Evolutionary conservation across 2,797 vertebrate genomes (phyloP).

Genomic region (Telmatherina bonti): DNA sequence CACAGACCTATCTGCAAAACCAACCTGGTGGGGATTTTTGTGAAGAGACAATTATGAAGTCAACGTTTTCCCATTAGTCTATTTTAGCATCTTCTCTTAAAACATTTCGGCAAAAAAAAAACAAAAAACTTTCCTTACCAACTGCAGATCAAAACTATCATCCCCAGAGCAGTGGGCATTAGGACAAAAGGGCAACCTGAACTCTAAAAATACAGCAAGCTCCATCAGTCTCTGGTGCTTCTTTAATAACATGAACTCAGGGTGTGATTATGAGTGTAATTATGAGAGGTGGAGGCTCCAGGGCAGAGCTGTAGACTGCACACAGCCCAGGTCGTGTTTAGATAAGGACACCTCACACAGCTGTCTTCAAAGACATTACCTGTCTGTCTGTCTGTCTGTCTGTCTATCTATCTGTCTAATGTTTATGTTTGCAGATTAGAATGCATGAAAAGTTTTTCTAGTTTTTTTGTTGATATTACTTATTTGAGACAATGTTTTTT

Average conservation of each 20-base stretch:
- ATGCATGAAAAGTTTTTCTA: too few species aligned
- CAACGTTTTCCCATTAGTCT: background rate
- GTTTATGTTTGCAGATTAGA: too few species aligned
- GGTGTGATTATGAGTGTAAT: slow-evolving; percentile 54
- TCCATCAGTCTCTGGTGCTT: slow-evolving; percentile 39
- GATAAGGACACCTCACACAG: slow-evolving; percentile 14
- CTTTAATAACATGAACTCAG: slow-evolving; percentile 54
- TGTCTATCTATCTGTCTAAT: background rate
- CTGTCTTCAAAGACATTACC: background rate
- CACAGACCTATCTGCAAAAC: slow-evolving; percentile 8
- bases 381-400: background rate
- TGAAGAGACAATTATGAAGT: background rate
- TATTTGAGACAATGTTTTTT: too few species aligned
- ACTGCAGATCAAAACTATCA: slow-evolving; percentile 25
- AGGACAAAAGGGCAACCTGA: slow-evolving; percentile 61
- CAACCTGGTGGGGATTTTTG: background rate
- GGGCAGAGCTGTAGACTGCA: slow-evolving; percentile 36
- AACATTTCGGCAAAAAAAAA: slow-evolving; percentile 25
- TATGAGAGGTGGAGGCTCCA: slow-evolving; percentile 42
- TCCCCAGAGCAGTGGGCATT: slow-evolving; percentile 37
- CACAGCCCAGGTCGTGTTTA: slow-evolving; percentile 41
- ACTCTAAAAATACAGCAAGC: slow-evolving; percentile 59
- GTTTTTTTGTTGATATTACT: too few species aligned
- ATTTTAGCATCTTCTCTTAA: slow-evolving; percentile 11
- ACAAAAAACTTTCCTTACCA: slow-evolving; percentile 27